phyloP scores from a whole-genome alignment of 2,113 vertebrate species.

The Antechinus flavipes region DNA sequence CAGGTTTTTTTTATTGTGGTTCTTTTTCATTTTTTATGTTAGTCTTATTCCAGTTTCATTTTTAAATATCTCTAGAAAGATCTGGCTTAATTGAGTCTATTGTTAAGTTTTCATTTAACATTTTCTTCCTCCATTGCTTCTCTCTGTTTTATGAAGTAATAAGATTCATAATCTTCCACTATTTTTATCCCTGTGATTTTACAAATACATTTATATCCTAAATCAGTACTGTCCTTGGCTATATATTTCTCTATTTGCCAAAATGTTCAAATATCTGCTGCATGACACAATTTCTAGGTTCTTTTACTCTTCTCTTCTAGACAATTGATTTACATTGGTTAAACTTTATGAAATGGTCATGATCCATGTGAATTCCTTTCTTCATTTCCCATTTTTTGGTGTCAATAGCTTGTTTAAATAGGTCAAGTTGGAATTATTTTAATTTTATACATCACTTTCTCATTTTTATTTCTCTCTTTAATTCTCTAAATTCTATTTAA shows the following conservation, averaged over 20 bases:
- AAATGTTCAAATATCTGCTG: neutral
- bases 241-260: neutral
- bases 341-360: neutral
- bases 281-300: neutral
- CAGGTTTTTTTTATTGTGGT: neutral
- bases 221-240: neutral
- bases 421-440: neutral
- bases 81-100: neutral
- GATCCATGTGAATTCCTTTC: neutral
- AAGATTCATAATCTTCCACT: neutral
- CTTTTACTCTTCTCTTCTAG: neutral
- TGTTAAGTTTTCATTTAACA: neutral
- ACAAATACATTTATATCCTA: neutral
- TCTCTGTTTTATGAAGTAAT: neutral
- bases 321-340: neutral
- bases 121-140: neutral
- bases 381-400: neutral
- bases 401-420: neutral
- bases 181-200: neutral
- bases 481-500: neutral
- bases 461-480: neutral
- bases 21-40: neutral
- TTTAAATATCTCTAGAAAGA: neutral
- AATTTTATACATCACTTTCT: neutral
- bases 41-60: neutral